phyloP scores from a whole-genome alignment of 2,113 vertebrate species.

The Verasper variegatus region DNA sequence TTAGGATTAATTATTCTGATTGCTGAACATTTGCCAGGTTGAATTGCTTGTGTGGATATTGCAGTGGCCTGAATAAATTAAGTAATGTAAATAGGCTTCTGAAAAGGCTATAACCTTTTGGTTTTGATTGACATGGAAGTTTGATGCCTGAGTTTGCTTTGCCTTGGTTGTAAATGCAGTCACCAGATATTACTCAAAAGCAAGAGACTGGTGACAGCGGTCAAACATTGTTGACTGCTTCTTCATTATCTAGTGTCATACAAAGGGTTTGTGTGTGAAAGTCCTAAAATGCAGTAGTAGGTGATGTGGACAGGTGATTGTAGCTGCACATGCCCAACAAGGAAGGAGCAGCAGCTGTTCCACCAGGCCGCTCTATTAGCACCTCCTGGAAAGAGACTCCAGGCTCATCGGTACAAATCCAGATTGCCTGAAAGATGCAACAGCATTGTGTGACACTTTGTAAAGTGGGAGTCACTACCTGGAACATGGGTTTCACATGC shows the following conservation, averaged over 20 bases:
- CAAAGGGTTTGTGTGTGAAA: conserved; percentile 15
- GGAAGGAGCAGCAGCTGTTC: conserved; percentile 78
- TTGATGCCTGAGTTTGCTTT: background rate
- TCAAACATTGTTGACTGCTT: conserved; percentile 6
- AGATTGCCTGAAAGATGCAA: conserved; percentile 39
- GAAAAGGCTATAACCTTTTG: conserved; percentile 1
- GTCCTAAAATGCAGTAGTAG: conserved; percentile 1
- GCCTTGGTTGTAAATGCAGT: background rate
- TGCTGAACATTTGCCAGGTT: background rate
- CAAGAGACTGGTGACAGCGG: background rate
- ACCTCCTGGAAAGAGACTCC: conserved; percentile 69
- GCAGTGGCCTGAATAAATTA: background rate
- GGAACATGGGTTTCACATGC: conserved; percentile 50
- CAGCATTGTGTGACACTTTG: conserved; percentile 46
- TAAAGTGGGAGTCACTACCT: conserved; percentile 52
- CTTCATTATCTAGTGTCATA: background rate
- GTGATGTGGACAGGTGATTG: background rate
- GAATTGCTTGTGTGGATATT: background rate
- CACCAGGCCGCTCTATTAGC: conserved; percentile 71
- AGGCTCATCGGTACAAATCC: conserved; percentile 51
- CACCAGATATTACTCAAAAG: conserved; percentile 8
- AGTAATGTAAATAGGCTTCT: background rate
- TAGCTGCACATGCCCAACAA: conserved; percentile 32
- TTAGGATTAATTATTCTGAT: background rate
- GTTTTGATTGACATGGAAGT: background rate